Percentiles rank a stretch among this genome's conserved stretches.
Conservation (phyloP, 2,113 vertebrate genomes). For the Podilymbus podiceps region DNA sequence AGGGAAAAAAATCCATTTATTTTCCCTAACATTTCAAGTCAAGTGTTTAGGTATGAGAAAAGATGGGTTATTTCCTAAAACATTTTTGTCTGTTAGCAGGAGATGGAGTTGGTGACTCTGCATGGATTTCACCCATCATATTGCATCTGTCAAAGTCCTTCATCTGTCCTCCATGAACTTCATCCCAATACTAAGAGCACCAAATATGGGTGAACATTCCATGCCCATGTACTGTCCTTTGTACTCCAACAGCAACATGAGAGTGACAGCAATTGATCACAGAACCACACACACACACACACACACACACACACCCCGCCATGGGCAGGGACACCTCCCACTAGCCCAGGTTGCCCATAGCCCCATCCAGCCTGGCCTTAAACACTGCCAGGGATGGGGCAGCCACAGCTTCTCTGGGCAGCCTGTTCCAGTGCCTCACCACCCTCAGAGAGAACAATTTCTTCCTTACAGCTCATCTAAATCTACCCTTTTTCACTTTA, state of each 20-base stretch:
- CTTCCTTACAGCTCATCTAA: too few species aligned
- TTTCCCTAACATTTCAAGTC: conserved; percentile 17
- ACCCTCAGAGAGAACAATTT: too few species aligned
- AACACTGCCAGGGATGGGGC: too few species aligned
- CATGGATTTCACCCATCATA: neutral
- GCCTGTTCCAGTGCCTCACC: too few species aligned
- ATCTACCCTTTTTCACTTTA: too few species aligned
- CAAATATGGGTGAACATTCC: neutral
- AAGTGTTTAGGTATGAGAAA: conserved; percentile 14
- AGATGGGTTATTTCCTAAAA: conserved; percentile 11
- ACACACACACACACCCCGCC: too few species aligned
- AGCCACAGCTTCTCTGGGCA: too few species aligned
- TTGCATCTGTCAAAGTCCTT: neutral
- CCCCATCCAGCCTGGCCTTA: too few species aligned
- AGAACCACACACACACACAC: too few species aligned
- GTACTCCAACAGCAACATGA: neutral
- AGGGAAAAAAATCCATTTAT: neutral
- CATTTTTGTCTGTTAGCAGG: neutral
- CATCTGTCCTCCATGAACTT: neutral
- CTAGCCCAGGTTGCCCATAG: too few species aligned
- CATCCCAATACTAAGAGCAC: neutral
- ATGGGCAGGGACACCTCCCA: too few species aligned
- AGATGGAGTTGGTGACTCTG: neutral
- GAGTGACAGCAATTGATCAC: neutral
- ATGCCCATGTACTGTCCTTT: neutral